Base-by-base conservation (phyloP, 2,797 vertebrate species). In the Myotis daubentonii region DNA sequence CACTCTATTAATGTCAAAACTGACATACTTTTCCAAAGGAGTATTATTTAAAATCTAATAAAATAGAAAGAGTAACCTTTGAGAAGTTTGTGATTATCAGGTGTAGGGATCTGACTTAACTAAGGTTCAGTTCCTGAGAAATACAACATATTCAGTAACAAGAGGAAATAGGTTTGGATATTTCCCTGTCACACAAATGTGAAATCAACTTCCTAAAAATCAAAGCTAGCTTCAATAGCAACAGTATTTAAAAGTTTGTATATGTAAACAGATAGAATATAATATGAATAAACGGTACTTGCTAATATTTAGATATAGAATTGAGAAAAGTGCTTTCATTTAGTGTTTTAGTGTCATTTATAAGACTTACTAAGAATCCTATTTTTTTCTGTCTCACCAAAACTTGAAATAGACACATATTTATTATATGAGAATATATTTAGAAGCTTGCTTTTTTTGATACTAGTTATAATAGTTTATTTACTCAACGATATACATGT, bases 401-500 rank as follows among this genome's bases (percentile, higher is more conserved):
- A 92, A 93, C 13, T 75, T 90, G 74, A 90, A 86, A 62, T 90
- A 84, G 22, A 70, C 44, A 47, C 47, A 12, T 93, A 93, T 80
- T 68, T 96, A 85, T 90, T 80, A 70, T 65, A 87, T 51, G 75
- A 19, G 19, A 55, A 71, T 89, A 66, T 71, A 60, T 92, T 95
- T 33, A 2, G 16, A 88, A 89, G 20, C 70, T 93, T 93, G 15
- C 36, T 84, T 95, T 81, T 90, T 92, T 87, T 74, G 38, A 62
- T 96, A 60, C 91, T 97, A 85, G 53, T 95, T 12, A 0, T 23
- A 65, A 96, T 47, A 97, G 71, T 84, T 96, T 20, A 5, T 96
- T 96, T 68, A 78, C 96, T 97, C 83, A 94, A 87, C 95, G 95
- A 94, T 16, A 92, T 72, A 84, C 47, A 83, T 98, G 93, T 97